Evolutionary conservation across 1,140 invertebrate species (phyloP).

Genomic region (Cylas formicarius): DNA sequence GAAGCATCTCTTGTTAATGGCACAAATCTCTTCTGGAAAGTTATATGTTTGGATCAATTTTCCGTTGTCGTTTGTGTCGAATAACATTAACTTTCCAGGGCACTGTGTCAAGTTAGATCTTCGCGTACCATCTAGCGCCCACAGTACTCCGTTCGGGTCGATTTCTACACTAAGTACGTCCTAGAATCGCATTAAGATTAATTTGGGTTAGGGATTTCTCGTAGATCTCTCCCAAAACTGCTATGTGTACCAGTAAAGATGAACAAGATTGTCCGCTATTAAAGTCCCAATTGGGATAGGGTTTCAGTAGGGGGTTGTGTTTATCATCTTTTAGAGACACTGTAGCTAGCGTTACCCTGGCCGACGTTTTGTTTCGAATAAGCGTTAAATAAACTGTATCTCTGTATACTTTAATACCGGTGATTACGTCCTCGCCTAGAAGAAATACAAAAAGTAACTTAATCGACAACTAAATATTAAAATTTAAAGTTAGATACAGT

Average conservation of each 20-base stretch:
- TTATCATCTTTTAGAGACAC: slow-evolving; percentile 15
- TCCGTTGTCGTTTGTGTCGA: slow-evolving; percentile 53
- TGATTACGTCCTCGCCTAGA: slow-evolving; percentile 36
- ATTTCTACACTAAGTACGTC: slow-evolving; percentile 63
- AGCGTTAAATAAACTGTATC: slow-evolving; percentile 40
- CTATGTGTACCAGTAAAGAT: slow-evolving; percentile 22
- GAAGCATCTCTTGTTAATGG: slow-evolving; percentile 40
- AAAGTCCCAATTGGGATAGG: slow-evolving; percentile 26
- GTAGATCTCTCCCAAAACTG: no score
- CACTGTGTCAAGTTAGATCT: slow-evolving; percentile 43
- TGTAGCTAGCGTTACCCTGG: slow-evolving; percentile 40
- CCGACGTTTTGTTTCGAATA: slow-evolving; percentile 38
- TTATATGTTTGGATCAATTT: slow-evolving; percentile 47
- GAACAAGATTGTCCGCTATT: slow-evolving; percentile 19
- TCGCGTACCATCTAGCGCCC: slow-evolving; percentile 59
- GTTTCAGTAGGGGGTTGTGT: slow-evolving; percentile 23
- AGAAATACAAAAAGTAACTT: slow-evolving; percentile 9
- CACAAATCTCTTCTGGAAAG: slow-evolving; percentile 22
- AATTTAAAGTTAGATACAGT: no score
- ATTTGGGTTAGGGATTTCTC: no score
- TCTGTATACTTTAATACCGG: slow-evolving; percentile 40
- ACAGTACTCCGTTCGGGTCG: slow-evolving; percentile 58
- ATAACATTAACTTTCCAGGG: slow-evolving; percentile 55
- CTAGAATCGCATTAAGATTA: no score
- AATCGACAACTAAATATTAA: no score